Evolutionary conservation across 1,140 invertebrate genomes (phyloP).

Genomic region (Megalonaias nervosa): DNA sequence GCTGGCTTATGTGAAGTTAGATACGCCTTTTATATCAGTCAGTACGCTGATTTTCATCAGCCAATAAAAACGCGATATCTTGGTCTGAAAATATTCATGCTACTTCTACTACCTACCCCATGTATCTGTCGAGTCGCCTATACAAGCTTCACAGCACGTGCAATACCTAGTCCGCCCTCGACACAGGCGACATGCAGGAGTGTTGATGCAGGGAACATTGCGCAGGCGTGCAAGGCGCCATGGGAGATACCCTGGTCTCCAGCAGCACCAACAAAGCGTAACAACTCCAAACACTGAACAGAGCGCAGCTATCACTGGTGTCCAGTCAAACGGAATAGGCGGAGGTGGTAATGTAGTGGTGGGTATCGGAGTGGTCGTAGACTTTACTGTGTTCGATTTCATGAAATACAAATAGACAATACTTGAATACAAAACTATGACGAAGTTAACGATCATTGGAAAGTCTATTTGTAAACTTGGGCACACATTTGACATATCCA

Average conservation of each 20-base stretch:
- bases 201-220: conserved; percentile 39
- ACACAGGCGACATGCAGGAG: conserved; percentile 13
- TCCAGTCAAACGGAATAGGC: conserved; percentile 16
- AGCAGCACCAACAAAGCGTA: conserved; percentile 43
- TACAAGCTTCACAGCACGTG: neutral
- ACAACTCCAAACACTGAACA: conserved; percentile 9
- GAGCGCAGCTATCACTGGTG: conserved; percentile 23
- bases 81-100: too few relatives aligned
- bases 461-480: too few relatives aligned
- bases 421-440: neutral
- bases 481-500: too few relatives aligned
- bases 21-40: too few relatives aligned
- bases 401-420: neutral
- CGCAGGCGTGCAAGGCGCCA: conserved; percentile 42
- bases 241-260: conserved; percentile 42
- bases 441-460: neutral
- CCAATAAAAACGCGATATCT: too few relatives aligned
- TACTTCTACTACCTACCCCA: too few relatives aligned
- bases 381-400: conserved; percentile 12
- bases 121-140: too few relatives aligned
- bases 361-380: conserved; percentile 32
- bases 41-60: too few relatives aligned
- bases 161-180: conserved; percentile 21
- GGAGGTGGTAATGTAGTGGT: conserved; percentile 37
- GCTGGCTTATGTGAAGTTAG: too few relatives aligned